A percentile compares a stretch with the other conserved stretches of the same genome.
Conservation (phyloP, 2,888 invertebrate genomes). For the Osedax frankpressi region DNA sequence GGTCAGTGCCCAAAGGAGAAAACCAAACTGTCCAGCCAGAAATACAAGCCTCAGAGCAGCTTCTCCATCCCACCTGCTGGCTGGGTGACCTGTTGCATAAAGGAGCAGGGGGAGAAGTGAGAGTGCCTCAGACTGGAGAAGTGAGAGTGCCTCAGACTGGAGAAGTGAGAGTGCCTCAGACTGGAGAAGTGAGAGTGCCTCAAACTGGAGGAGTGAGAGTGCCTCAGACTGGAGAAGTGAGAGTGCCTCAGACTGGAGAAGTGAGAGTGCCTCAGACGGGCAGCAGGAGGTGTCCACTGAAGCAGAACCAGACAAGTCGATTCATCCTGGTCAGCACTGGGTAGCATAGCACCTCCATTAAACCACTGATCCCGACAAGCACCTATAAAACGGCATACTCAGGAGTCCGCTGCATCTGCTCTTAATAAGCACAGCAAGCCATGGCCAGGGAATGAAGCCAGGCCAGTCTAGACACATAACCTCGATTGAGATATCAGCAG, state of each 20-base stretch:
- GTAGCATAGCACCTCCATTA: neutral
- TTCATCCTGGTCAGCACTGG: neutral
- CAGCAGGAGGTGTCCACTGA: neutral
- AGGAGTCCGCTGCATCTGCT: neutral
- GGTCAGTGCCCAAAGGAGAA: neutral
- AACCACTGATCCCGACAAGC: conserved; percentile 9
- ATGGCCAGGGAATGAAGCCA: conserved; percentile 3
- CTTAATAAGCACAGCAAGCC: conserved; percentile 5
- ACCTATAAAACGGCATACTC: conserved; percentile 6
- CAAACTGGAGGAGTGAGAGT: too few relatives aligned
- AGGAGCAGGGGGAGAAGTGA: too few relatives aligned
- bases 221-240: too few relatives aligned
- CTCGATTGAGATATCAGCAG: neutral
- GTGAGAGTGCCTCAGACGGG: neutral
- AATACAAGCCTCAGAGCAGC: neutral
- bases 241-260: neutral
- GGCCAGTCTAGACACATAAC: neutral
- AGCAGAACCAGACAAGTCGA: conserved; percentile 8
- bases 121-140: too few relatives aligned
- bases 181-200: too few relatives aligned
- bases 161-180: too few relatives aligned
- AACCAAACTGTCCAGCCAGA: neutral
- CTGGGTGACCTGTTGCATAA: conserved; percentile 6
- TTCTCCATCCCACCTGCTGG: neutral
- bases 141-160: too few relatives aligned